Base-by-base conservation (phyloP, 1,140 invertebrate species). In the Drosophila nigrodunni region DNA sequence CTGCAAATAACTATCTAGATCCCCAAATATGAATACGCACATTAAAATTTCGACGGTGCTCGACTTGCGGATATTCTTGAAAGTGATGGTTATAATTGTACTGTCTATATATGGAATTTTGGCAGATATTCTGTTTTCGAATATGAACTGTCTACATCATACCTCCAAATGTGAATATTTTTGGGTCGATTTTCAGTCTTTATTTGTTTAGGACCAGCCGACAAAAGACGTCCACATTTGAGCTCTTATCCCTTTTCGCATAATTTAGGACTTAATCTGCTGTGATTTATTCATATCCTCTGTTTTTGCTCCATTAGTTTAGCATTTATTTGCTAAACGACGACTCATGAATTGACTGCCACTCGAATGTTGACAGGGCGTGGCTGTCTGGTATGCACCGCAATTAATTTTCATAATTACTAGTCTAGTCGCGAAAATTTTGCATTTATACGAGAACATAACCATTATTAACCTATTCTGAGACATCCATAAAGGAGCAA, bases 231-330 rank as follows among this genome's bases (percentile, higher is more conserved):
- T 67, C 60, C 73, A 72, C 43, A 71, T 76, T 79, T 68, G 52
- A 67, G 65, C 61, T 69, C 59, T 75, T 70, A 89, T 75, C 86
- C 85, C 64, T 78, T 89, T 81, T 78, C 86, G 80, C 85, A 81
- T 85, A 77, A 89, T 85, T 89, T 77, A 69, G 66, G 62, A 78
- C 80, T 71, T 89, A 89, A 89, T 89, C 85, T 81, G 57, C 75
- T 89, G 86, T 89, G 85, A 89, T 89, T 79, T 89, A 89, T 89
- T 89, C 85, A 89, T 81, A 59, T 74, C 89, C 77, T 89, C 80
- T 60, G 71, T 76, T 88, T 74, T 89, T 85, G 70, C 67, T 34
- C 80, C 85, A 88, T 88, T 88, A 88, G 77, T 88, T 88, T 75
- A 89, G 80, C 75, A 69, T 78, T 76, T 81, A 78, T 88, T 88